A percentile compares a stretch with the other conserved stretches of the same genome.
Conservation (phyloP, 1,140 invertebrate species). For the Sesamia nonagrioides region DNA sequence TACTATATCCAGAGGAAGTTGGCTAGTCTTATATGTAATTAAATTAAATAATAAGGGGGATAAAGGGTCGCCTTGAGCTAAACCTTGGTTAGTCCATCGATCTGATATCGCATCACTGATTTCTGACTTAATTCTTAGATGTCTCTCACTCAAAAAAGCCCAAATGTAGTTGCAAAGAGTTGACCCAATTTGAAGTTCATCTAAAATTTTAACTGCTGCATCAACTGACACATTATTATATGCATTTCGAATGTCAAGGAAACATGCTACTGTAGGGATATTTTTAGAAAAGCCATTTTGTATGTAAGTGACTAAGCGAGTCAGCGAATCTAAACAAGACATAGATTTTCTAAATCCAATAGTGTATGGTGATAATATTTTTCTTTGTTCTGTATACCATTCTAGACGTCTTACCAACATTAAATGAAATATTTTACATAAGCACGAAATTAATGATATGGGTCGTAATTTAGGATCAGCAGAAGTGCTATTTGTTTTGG, state of each 20-base stretch:
- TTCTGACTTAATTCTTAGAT: too few relatives aligned
- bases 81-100: neutral
- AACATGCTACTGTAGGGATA: neutral
- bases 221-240: slow-evolving; percentile 8
- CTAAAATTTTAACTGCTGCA: neutral
- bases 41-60: neutral
- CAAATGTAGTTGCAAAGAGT: neutral
- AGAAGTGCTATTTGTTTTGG: neutral
- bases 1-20: neutral
- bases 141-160: neutral
- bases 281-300: slow-evolving; percentile 10
- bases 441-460: neutral
- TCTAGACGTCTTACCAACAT: neutral
- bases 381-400: neutral
- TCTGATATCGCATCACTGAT: neutral
- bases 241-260: neutral
- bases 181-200: neutral
- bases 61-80: slow-evolving; percentile 1
- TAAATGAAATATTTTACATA: neutral
- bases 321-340: neutral
- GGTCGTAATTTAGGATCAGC: neutral
- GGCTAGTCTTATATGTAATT: neutral
- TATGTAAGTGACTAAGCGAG: neutral
- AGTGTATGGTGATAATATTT: neutral
- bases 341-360: neutral